Evolutionary conservation across 2,113 vertebrate genomes (phyloP), one percentile per base, ranked within the genome.

Genomic region (Uropsilus gracilis): DNA sequence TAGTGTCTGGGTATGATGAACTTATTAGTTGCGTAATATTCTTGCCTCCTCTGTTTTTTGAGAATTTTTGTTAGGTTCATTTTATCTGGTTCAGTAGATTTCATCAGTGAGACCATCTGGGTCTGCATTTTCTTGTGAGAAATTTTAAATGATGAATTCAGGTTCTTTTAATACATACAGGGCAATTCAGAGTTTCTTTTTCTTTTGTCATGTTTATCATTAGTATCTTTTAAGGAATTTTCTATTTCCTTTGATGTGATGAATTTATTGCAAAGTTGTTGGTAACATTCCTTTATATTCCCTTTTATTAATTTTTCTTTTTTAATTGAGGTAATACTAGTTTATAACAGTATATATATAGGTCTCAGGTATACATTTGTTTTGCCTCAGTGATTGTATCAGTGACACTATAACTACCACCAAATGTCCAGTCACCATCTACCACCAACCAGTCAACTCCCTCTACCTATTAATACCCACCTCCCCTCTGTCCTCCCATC

Each of bases 141-240:
- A 63, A 12, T 93, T 95, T 94, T 89, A 83, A 87, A 57, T 76
- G 71, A 59, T 76, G 13, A 75, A 81, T 71, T 88, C 16, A 72
- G 1, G 92, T 89, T 77, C 28, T 64, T 64, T 86, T 64, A 86
- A 50, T 66, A 82, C 13, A 28, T 92, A 28, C 39, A 61, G 34
- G 16, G 20, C n/a, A 86, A 39, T 34, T 90, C 46, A 64, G 6
- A 69, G 66, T 91, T 86, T 95, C 30, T 85, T 1, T 86, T 82
- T 95, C 32, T 72, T 88, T 16, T 61, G 37, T 86, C 66, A 59
- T 30, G 28, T 75, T 93, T 95, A 50, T 83, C 26, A 80, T 89
- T 80, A 77, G 61, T 73, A 11, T 94, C 34, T 91, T 66, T 77
- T 11, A 76, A 71, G 32, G 53, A 83, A 87, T 8, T 83, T 83